Percentiles rank a stretch among this genome's conserved stretches.
These are phyloP conservation scores for Rhyacophila evoluta DNA, from an alignment of 2,888 invertebrate species.

Conservation along the genomic window DNA sequence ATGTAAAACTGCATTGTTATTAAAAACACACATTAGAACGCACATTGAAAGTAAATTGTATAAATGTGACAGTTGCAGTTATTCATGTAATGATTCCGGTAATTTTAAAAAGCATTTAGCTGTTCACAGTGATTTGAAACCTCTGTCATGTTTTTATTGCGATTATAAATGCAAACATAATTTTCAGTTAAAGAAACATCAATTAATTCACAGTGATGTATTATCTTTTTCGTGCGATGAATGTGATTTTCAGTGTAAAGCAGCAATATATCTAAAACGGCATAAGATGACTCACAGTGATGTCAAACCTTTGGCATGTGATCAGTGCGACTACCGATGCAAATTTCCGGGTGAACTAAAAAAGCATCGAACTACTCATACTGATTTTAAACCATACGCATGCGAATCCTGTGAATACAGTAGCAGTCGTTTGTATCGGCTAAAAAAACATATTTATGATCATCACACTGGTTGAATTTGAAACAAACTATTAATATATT, in stretches of 20 bases:
- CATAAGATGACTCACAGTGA: neutral
- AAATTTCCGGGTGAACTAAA: neutral
- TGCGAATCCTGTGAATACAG: neutral
- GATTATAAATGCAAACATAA: neutral
- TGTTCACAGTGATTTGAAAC: conserved; percentile 36
- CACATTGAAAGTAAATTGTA: conserved; percentile 27
- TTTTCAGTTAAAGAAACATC: neutral
- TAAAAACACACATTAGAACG: conserved; percentile 4
- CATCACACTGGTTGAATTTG: neutral
- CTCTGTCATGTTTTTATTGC: neutral
- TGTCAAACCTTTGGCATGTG: neutral
- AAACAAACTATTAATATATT: no score
- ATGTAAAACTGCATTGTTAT: neutral
- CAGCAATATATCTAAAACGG: neutral
- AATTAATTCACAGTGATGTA: neutral
- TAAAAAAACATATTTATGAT: neutral
- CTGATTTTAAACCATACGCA: neutral
- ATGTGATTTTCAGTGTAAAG: neutral
- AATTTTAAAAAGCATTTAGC: conserved; percentile 23
- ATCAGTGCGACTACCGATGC: neutral
- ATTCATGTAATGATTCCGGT: neutral
- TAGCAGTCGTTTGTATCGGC: neutral
- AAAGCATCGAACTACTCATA: neutral
- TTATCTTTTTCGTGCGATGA: neutral
- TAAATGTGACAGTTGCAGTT: conserved; percentile 27